Evolutionary conservation across 2,888 invertebrate species (phyloP), one percentile per base, ranked within the genome.

Genomic region (Sphaerophoria rueppellii): DNA sequence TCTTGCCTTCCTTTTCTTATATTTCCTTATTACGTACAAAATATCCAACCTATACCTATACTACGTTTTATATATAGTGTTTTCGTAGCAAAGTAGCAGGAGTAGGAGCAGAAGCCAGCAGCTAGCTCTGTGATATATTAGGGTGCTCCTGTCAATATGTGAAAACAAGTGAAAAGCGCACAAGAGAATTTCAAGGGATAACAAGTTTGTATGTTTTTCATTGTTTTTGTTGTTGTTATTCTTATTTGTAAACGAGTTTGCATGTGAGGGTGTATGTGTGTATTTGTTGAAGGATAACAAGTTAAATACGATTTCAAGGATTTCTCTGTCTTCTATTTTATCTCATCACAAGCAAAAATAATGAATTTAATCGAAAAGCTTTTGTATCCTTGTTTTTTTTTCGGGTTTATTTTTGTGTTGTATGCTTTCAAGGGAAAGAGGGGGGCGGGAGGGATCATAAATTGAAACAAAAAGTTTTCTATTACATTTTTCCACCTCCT

Each of bases 91-190:
- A 24, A 24, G 24, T 24, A 24, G 24, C 24, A 24, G 24, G 24
- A 24, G 24, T 24, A 24, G 24, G 24, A 24, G 24, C 24, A 24
- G 24, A 54, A 37, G 73, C 46, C 46, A 35, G 72, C 35, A 57
- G 54, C 37, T 37, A 48, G 54, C 69, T 71, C 48, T 60, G 82
- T 83, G 80, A 83, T 83, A 83, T 83, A 83, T 83, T 75, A 67
- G 75, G 80, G 83, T 67, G 80, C 75, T 80, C 67, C 83, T 80
- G 83, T 83, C 83, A 83, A 83, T 83, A 80, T 63, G 80, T 57
- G 80, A 71, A 72, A 72, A 76, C 80, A 80, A 80, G 67, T 71
- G 67, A 72, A 80, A 76, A 80, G 80, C 71, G 71, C 40, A 83
- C 71, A 83, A 50, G 65, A 61, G 63, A 55, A 43, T 60, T 60